Percentiles rank a stretch among this genome's conserved stretches.
Conservation (phyloP, 2,113 vertebrate species). For the Cyanistes caeruleus region DNA sequence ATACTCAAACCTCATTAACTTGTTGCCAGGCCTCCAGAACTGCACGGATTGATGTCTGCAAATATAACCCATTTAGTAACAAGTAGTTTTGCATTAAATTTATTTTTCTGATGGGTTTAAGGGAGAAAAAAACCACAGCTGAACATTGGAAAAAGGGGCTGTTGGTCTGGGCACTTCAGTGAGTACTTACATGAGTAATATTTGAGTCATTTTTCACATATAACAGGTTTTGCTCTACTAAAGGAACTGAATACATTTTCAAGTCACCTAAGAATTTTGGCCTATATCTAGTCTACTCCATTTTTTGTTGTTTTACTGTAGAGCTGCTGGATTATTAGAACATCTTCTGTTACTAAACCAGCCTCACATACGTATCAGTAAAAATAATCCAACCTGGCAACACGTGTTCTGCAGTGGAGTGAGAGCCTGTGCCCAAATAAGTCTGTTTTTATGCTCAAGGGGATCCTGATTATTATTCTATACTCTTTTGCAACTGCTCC, state of each 20-base stretch:
- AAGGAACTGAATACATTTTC: not conserved
- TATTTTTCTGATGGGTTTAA: not conserved
- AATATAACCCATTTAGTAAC: not conserved
- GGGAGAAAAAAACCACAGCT: accelerated
- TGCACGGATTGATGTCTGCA: slow-evolving; percentile 3
- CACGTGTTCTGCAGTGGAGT: not conserved
- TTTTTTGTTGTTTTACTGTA: not conserved
- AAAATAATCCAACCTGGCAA: not conserved
- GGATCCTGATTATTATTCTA: not conserved
- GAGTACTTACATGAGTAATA: not conserved
- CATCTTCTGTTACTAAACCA: not conserved
- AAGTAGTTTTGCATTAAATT: not conserved
- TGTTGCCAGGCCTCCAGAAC: not conserved
- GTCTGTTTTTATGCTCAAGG: not conserved
- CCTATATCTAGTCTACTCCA: not conserved
- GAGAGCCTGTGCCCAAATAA: not conserved
- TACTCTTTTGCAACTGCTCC: not conserved
- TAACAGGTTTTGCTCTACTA: not conserved
- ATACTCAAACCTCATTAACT: slow-evolving; percentile 44
- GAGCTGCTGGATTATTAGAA: not conserved
- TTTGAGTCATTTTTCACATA: not conserved
- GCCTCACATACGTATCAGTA: not conserved
- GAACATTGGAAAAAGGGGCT: not conserved
- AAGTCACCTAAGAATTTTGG: not conserved
- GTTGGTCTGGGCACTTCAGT: not conserved